Conservation (phyloP, 1,140 invertebrate genomes). For the Lepidurus couesii region DNA sequence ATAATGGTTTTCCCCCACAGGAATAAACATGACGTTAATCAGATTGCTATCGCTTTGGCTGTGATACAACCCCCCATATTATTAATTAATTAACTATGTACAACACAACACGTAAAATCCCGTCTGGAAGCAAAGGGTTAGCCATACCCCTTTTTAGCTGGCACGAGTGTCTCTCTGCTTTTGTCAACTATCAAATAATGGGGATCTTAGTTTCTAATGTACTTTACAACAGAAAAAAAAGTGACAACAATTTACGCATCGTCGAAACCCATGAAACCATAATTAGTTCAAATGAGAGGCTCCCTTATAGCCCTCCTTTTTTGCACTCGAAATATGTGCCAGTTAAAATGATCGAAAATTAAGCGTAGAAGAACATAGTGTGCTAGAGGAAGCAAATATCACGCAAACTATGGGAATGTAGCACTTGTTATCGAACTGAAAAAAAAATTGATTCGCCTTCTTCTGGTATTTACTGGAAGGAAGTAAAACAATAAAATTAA, state of each 20-base stretch:
- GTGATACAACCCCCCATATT: constrained; percentile 29
- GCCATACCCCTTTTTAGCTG: background rate
- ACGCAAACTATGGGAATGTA: constrained; percentile 22
- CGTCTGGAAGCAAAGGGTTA: constrained; percentile 14
- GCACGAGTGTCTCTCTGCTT: background rate
- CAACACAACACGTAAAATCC: constrained; percentile 24
- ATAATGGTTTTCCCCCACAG: background rate
- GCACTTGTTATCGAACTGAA: background rate
- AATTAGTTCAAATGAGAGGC: background rate
- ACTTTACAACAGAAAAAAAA: constrained; percentile 3
- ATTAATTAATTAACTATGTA: constrained; percentile 25
- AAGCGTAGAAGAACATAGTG: constrained; percentile 13
- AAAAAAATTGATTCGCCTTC: background rate
- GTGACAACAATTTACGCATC: background rate
- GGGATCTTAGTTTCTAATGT: background rate
- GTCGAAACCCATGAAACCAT: background rate
- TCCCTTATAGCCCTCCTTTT: background rate
- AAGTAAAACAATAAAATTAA: background rate
- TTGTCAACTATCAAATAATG: background rate
- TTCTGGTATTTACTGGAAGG: background rate
- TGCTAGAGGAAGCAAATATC: constrained; percentile 15
- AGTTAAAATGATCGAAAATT: background rate
- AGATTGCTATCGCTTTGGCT: constrained; percentile 26
- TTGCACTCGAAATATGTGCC: background rate
- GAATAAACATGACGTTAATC: constrained; percentile 20